Conservation (phyloP, 2,797 vertebrate genomes). For the Thaleichthys pacificus region DNA sequence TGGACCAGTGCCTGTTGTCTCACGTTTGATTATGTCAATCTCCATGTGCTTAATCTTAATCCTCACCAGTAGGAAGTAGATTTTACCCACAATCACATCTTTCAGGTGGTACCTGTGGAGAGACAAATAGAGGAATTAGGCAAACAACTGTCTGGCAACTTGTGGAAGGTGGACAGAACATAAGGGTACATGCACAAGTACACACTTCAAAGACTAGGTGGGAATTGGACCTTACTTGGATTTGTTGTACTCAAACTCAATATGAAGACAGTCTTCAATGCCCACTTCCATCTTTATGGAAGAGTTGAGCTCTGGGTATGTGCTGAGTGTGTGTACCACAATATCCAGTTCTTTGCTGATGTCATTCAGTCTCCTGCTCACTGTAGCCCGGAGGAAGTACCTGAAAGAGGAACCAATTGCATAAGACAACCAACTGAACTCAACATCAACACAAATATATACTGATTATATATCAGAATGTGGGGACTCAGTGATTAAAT, state of each 20-base stretch:
- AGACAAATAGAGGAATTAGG: background rate
- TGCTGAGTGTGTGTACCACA: conserved; percentile 94
- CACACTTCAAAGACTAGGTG: background rate
- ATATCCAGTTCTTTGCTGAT: conserved; percentile 98
- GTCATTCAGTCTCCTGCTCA: conserved; percentile 93
- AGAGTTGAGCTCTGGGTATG: conserved; percentile 96
- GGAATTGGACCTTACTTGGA: conserved; percentile 83
- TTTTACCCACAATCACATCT: conserved; percentile 98
- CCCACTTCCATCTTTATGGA: conserved; percentile 99
- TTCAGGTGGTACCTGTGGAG: conserved; percentile 90
- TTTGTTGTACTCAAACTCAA: conserved; percentile 99
- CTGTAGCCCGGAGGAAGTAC: conserved; percentile 96
- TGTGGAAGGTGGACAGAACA: no score
- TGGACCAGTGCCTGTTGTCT: conserved; percentile 95
- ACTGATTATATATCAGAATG: no score
- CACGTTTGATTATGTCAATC: conserved; percentile 97
- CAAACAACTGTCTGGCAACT: background rate
- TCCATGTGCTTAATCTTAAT: conserved; percentile 99
- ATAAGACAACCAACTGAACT: background rate
- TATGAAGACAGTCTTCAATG: conserved; percentile 98
- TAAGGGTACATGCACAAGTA: background rate
- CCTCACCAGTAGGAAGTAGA: conserved; percentile 96
- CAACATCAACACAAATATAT: no score
- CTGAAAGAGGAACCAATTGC: conserved; percentile 60
- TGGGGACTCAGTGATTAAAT: no score